phyloP scores from a whole-genome alignment of 2,113 vertebrate species.

The Charina bottae region DNA sequence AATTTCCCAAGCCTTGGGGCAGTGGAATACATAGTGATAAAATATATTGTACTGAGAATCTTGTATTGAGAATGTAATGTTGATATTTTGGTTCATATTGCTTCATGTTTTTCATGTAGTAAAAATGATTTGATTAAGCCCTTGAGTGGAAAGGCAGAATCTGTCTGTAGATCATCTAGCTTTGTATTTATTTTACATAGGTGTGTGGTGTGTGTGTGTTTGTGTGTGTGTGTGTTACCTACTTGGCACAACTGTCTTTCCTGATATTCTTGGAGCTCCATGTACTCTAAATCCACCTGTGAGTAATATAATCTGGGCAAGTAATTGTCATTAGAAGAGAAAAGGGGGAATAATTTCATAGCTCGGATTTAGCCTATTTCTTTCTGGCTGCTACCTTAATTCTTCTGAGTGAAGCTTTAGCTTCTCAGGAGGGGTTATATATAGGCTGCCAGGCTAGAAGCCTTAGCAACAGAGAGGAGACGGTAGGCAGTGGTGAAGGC shows the following conservation, averaged over 20 bases:
- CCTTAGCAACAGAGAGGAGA: conserved; percentile 12
- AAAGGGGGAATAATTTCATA: not conserved
- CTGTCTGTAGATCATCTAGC: no score
- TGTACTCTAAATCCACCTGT: not conserved
- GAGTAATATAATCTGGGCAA: not conserved
- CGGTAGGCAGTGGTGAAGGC: not conserved
- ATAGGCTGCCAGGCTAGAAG: not conserved
- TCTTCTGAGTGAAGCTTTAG: conserved; percentile 20
- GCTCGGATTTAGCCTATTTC: not conserved
- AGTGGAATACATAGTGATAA: not conserved
- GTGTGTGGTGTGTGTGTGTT: not conserved
- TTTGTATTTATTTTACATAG: not conserved
- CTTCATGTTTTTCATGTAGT: not conserved
- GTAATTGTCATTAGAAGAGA: not conserved
- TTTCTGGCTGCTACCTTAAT: conserved; percentile 19
- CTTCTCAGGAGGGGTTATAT: not conserved
- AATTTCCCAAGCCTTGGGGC: not conserved
- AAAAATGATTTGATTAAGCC: not conserved
- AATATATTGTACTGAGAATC: no score
- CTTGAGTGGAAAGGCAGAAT: not conserved
- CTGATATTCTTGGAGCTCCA: not conserved
- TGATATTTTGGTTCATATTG: not conserved
- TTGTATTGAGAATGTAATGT: not conserved
- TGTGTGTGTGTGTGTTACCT: not conserved
- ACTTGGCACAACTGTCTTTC: not conserved